Percentiles rank a stretch among this genome's conserved stretches.
Conservation (phyloP, 2,888 invertebrate genomes). For the Lepidonotus clava region DNA sequence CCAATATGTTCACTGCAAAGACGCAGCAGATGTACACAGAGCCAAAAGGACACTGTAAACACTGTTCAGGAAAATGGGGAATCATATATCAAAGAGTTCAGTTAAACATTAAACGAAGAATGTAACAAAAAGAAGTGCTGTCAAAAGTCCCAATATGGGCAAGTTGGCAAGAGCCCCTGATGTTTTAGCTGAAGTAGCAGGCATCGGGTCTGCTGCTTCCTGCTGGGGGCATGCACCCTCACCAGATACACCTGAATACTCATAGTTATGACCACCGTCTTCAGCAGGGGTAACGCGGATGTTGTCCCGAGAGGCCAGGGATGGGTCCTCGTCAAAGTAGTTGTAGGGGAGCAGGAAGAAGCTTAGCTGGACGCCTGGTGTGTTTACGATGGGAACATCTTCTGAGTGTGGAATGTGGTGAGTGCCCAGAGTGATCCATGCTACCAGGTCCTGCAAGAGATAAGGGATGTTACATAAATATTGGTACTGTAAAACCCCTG, state of each 20-base stretch:
- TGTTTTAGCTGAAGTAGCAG: no score
- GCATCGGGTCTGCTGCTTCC: no score
- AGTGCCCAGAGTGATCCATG: constrained; percentile 76
- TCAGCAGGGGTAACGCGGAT: not conserved
- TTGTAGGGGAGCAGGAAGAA: constrained; percentile 76
- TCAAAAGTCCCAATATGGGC: no score
- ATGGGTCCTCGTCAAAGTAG: constrained; percentile 69
- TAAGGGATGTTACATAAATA: constrained; percentile 66
- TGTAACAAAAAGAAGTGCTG: no score
- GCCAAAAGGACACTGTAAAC: no score
- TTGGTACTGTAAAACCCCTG: constrained; percentile 15
- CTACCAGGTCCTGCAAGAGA: constrained; percentile 68
- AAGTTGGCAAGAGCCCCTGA: no score
- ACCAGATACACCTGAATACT: not conserved
- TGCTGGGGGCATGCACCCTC: no score
- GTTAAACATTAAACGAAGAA: no score
- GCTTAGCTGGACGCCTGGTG: constrained; percentile 70
- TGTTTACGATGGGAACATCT: constrained; percentile 74
- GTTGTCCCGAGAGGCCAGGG: constrained; percentile 37
- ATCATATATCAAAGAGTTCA: no score
- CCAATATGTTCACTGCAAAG: no score
- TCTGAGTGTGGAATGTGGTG: constrained; percentile 76
- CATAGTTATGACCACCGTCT: not conserved
- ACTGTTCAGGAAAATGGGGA: no score
- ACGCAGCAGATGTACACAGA: no score